Percentiles rank a stretch among this genome's conserved stretches.
Conservation (phyloP, 2,113 vertebrate species). For the Campylomormyrus numenius region DNA sequence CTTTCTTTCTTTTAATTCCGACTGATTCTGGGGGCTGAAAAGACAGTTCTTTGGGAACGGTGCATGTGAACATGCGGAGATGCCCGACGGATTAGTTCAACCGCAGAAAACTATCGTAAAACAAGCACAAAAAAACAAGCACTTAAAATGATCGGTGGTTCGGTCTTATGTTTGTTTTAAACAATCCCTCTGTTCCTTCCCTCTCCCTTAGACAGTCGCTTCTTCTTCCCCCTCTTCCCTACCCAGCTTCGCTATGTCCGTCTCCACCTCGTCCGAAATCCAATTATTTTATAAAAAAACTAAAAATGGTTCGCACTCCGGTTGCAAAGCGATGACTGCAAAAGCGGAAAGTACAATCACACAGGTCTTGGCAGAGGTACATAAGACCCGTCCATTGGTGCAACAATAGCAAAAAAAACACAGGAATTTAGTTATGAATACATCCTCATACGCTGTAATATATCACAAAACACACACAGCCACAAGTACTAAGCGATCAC, state of each 20-base stretch:
- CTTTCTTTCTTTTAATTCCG: constrained; percentile 30
- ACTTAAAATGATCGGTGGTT: background rate
- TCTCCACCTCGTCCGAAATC: constrained; percentile 33
- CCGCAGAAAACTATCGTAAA: constrained; percentile 1
- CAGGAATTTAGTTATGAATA: background rate
- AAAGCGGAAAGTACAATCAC: constrained; percentile 12
- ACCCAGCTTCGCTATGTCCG: constrained; percentile 18
- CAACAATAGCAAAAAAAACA: background rate
- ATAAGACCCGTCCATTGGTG: constrained; percentile 29
- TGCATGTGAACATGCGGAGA: background rate
- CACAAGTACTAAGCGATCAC: constrained; percentile 29
- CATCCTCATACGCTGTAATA: background rate
- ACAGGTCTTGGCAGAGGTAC: constrained; percentile 30
- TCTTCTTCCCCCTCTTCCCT: constrained; percentile 25
- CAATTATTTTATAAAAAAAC: constrained; percentile 28
- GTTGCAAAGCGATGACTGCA: background rate
- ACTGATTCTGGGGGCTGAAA: background rate
- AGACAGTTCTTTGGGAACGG: background rate
- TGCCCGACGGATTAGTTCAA: background rate
- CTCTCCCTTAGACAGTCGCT: constrained; percentile 42
- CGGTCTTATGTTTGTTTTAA: constrained; percentile 24
- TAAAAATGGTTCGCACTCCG: background rate
- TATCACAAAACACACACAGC: background rate
- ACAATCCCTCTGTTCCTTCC: constrained; percentile 52
- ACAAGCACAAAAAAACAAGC: constrained; percentile 14